Base-by-base conservation (phyloP, 2,888 invertebrate species). In the Philonicus albiceps region DNA sequence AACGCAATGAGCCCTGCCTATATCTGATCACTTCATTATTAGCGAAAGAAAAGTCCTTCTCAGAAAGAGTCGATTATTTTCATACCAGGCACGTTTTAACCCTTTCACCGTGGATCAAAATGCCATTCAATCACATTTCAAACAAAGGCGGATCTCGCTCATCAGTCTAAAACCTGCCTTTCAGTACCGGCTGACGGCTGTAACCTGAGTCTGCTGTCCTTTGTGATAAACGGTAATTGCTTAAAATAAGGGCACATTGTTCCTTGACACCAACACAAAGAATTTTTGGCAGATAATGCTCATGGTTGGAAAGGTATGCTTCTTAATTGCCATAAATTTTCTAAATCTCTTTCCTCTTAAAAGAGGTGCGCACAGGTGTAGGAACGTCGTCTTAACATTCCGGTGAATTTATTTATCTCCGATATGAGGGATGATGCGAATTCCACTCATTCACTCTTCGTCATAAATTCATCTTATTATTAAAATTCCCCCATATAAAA, bases 241-340 rank as follows among this genome's bases (percentile, higher is more conserved):
- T 37, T 76, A 34, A 64, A 76, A 76, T 37, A 76, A 76, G 76
- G 76, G 76, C 76, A 8, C 76, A 76, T 76, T 76, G 76, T 76
- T 76, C 76, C 76, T 76, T 76, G 37, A 76, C 76, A 76, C 76
- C 43, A 64, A 64, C 64, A 64, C 64, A 64, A 64, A 64, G 64
- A 3, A 4, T 19, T 49, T 27, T 11, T 8, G 11, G 19, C 74
- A 73, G 73, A 73, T 73, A 73, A 73, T 34, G 34, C 73, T 30
- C 30, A 31, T 19, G 34, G n/a, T 16, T 7, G 74, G 13, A 74
- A 64, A 64, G 64, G 64, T 64, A 64, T 13, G 11, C 64, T 64
- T 22, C 27, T 64, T 64, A 64, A 64, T 64, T 64, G 64, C 64
- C 64, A 64, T 64, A 64, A 64, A 64, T 64, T 64, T 64, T 64